Conservation (phyloP, 30 jellyfish, hydroid and myxozoan species). For the Cassiopea xamachana region DNA sequence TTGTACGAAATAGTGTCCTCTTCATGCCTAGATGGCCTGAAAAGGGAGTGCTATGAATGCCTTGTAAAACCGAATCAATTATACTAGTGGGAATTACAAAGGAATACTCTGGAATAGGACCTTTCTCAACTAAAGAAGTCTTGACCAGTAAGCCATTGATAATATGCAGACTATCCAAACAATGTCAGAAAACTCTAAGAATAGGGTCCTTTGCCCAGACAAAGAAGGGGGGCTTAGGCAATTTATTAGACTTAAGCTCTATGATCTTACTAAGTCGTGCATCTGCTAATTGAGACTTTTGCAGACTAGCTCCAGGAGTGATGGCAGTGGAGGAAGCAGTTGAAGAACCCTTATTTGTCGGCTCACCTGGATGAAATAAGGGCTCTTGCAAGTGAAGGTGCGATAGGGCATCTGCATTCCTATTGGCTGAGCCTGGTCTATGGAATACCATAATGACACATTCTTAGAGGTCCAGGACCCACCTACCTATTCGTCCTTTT, state of each 20-base stretch:
- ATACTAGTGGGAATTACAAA: constrained; percentile 27
- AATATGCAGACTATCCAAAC: constrained; percentile 32
- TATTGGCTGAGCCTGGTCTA: constrained; percentile 51
- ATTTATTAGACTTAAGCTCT: constrained; percentile 10
- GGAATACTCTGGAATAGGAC: constrained; percentile 10
- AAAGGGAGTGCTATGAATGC: constrained; percentile 40
- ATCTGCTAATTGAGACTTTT: constrained; percentile 26
- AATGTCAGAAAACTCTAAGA: constrained; percentile 41
- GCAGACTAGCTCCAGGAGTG: constrained; percentile 9
- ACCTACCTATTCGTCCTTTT: constrained; percentile 65
- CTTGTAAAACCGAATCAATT: constrained; percentile 6
- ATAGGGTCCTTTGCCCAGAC: constrained; percentile 46
- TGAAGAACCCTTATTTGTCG: background rate
- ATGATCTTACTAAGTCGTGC: constrained; percentile 1
- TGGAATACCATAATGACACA: constrained; percentile 24
- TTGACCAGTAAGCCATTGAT: constrained; percentile 51
- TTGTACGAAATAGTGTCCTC: constrained; percentile 3
- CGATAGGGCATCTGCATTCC: constrained; percentile 79
- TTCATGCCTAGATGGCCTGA: constrained; percentile 14
- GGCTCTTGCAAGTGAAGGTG: constrained; percentile 16
- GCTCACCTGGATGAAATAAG: background rate
- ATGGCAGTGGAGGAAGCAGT: constrained; percentile 16
- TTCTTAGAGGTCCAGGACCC: constrained; percentile 74
- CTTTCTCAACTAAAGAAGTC: background rate
- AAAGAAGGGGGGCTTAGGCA: constrained; percentile 43